phyloP scores from a whole-genome alignment of 2,113 vertebrate species.

The Gulo gulo region DNA sequence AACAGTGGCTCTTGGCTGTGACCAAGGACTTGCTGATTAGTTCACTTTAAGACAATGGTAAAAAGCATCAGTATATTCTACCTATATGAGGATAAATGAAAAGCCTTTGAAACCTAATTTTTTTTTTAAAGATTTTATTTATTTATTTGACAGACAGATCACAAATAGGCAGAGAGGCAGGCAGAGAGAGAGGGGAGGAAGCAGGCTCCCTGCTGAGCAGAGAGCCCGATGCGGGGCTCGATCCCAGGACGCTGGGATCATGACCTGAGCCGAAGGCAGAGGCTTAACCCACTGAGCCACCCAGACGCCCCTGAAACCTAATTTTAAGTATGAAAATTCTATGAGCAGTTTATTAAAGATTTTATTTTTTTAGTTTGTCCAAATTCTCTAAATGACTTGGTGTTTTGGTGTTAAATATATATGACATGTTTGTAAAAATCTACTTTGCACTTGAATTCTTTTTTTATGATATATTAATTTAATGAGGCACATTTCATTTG shows the following conservation, averaged over 20 bases:
- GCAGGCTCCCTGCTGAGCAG: too few relatives aligned
- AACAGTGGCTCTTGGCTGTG: neutral
- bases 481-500: neutral
- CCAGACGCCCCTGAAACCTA: too few relatives aligned
- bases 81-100: neutral
- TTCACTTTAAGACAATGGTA: neutral
- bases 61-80: neutral
- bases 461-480: neutral
- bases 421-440: constrained; percentile 15
- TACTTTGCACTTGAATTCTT: neutral
- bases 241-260: too few relatives aligned
- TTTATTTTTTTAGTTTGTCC: neutral
- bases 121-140: constrained; percentile 2
- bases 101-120: neutral
- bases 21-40: neutral
- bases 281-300: too few relatives aligned
- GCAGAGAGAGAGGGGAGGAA: too few relatives aligned
- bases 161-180: too few relatives aligned
- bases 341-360: neutral
- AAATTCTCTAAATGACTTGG: neutral
- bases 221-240: too few relatives aligned
- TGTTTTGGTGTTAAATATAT: neutral
- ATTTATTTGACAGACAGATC: too few relatives aligned
- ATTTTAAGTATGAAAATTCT: neutral
- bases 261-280: too few relatives aligned